Conservation (phyloP, 2,113 vertebrate species). For the Meriones unguiculatus region DNA sequence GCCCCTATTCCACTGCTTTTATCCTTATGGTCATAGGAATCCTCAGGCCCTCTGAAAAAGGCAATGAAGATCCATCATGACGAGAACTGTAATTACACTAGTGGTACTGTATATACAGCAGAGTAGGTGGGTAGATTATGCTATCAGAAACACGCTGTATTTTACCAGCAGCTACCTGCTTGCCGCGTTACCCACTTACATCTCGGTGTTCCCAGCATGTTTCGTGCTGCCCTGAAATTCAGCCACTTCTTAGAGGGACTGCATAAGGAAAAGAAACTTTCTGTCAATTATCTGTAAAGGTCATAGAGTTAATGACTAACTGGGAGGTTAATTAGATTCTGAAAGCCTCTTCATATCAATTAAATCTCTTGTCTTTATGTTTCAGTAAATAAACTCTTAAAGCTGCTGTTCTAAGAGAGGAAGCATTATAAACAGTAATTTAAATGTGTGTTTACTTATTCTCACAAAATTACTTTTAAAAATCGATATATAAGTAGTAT, state of each 20-base stretch:
- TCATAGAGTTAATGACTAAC: slow-evolving; percentile 98
- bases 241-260: slow-evolving; percentile 87
- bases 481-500: neutral
- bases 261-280: slow-evolving; percentile 86
- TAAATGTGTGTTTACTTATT: slow-evolving; percentile 61
- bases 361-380: slow-evolving; percentile 86
- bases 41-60: neutral
- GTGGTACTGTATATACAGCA: neutral
- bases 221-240: slow-evolving; percentile 74
- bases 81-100: neutral
- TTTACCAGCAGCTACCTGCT: neutral
- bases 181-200: neutral
- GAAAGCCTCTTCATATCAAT: slow-evolving; percentile 92
- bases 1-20: neutral
- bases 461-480: slow-evolving; percentile 59
- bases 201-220: neutral
- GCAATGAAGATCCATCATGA: neutral
- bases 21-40: neutral
- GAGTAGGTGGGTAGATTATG: neutral
- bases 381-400: slow-evolving; percentile 87
- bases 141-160: neutral
- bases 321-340: slow-evolving; percentile 98
- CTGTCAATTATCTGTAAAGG: slow-evolving; percentile 99
- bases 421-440: slow-evolving; percentile 73
- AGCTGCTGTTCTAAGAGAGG: slow-evolving; percentile 76